Conservation (phyloP, 2,888 invertebrate genomes). For the Hemistola chrysoprasaria region DNA sequence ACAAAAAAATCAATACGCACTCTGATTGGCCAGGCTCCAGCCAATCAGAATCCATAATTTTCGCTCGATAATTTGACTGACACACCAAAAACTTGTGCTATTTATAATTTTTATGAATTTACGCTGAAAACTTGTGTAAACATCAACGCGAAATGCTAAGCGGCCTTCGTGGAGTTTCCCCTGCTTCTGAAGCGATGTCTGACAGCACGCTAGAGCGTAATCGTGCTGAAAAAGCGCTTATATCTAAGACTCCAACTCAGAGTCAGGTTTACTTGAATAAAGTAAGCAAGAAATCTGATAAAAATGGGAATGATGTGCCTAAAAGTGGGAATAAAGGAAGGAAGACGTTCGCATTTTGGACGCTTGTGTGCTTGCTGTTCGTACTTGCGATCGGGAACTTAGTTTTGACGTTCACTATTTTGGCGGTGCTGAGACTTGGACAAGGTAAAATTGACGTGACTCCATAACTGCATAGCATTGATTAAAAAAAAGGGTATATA, state of each 20-base stretch:
- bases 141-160: conserved; percentile 47
- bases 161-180: conserved; percentile 63
- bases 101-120: conserved; percentile 55
- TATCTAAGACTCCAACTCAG: conserved; percentile 62
- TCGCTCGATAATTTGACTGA: conserved; percentile 74
- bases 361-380: conserved; percentile 86
- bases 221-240: conserved; percentile 66
- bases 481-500: too few relatives aligned
- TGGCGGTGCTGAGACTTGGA: conserved; percentile 90
- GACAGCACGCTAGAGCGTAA: conserved; percentile 64
- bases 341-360: conserved; percentile 90
- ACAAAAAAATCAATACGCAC: not conserved
- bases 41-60: conserved; percentile 47
- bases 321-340: conserved; percentile 69
- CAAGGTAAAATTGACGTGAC: conserved; percentile 60
- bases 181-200: conserved; percentile 68
- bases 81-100: conserved; percentile 47
- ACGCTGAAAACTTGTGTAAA: conserved; percentile 33
- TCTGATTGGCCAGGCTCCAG: conserved; percentile 6
- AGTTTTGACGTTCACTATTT: conserved; percentile 89
- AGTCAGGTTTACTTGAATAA: conserved; percentile 41
- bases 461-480: too few relatives aligned
- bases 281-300: conserved; percentile 68
- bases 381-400: conserved; percentile 90
- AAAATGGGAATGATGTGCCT: conserved; percentile 70